Conservation (phyloP, 1,140 invertebrate genomes). For the Cotesia chilonis region DNA sequence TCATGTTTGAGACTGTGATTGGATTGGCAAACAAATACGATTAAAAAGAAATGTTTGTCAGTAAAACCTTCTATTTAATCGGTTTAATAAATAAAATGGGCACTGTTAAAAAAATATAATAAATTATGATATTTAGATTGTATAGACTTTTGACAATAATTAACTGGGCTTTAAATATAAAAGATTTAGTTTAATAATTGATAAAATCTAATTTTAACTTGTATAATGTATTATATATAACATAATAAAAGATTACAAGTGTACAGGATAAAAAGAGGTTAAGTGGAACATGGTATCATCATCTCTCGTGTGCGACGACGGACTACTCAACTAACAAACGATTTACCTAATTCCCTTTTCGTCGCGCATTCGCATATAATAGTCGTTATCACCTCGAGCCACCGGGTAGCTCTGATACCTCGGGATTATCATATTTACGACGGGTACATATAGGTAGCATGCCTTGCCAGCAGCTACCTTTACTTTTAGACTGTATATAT, state of each 20-base stretch:
- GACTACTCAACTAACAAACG: constrained; percentile 43
- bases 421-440: constrained; percentile 63
- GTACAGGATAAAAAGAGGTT: constrained; percentile 1
- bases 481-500: neutral
- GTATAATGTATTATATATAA: neutral
- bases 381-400: constrained; percentile 58
- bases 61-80: too few species aligned
- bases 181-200: too few species aligned
- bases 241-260: constrained; percentile 2
- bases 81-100: too few species aligned
- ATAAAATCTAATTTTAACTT: too few species aligned
- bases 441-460: constrained; percentile 37
- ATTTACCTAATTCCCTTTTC: constrained; percentile 43
- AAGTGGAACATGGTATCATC: constrained; percentile 28
- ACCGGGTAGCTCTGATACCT: constrained; percentile 56
- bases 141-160: too few species aligned
- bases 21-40: neutral
- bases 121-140: too few species aligned
- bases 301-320: constrained; percentile 33
- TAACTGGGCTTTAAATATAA: too few species aligned
- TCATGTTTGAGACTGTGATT: neutral
- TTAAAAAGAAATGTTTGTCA: too few species aligned
- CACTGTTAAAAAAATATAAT: too few species aligned
- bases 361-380: constrained; percentile 57
- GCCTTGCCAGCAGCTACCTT: constrained; percentile 3